Evolutionary conservation across 2,888 invertebrate genomes (phyloP).

Genomic region (Hydrotaea cyrtoneurina): DNA sequence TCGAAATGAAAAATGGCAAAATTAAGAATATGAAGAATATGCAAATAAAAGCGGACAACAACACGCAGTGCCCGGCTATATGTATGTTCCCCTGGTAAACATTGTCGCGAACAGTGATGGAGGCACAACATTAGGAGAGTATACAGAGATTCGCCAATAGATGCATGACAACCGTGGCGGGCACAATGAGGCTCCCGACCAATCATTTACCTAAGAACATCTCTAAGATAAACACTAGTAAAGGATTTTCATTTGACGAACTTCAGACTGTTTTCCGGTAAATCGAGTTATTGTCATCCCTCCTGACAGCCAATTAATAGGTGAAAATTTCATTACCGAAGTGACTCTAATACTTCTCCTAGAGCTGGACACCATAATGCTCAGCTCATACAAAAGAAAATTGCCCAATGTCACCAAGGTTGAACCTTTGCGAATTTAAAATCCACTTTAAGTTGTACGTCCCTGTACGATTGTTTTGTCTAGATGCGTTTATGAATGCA

Average conservation of each 20-base stretch:
- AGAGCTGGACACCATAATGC: too few species aligned
- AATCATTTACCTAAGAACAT: too few species aligned
- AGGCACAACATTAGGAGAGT: conserved; percentile 3
- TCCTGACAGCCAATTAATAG: too few species aligned
- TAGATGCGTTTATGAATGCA: conserved; percentile 29
- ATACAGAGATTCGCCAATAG: conserved; percentile 41
- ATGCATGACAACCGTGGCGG: background rate
- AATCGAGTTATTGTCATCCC: too few species aligned
- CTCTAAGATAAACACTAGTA: too few species aligned
- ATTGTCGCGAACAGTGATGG: background rate
- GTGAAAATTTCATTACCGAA: too few species aligned
- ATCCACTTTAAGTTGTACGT: conserved; percentile 22
- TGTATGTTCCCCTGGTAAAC: conserved; percentile 30
- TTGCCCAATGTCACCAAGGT: too few species aligned
- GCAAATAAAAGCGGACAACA: conserved; percentile 28
- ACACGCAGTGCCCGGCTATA: conserved; percentile 54
- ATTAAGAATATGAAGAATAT: conserved; percentile 15
- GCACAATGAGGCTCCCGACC: conserved; percentile 25
- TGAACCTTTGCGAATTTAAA: conserved; percentile 30
- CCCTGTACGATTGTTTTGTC: background rate
- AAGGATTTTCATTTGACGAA: too few species aligned
- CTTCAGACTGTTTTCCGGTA: too few species aligned
- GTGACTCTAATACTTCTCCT: too few species aligned
- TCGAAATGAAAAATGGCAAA: conserved; percentile 19
- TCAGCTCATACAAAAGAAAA: too few species aligned